phyloP scores from a whole-genome alignment of 2,888 invertebrate species.

The Syrphus vitripennis region DNA sequence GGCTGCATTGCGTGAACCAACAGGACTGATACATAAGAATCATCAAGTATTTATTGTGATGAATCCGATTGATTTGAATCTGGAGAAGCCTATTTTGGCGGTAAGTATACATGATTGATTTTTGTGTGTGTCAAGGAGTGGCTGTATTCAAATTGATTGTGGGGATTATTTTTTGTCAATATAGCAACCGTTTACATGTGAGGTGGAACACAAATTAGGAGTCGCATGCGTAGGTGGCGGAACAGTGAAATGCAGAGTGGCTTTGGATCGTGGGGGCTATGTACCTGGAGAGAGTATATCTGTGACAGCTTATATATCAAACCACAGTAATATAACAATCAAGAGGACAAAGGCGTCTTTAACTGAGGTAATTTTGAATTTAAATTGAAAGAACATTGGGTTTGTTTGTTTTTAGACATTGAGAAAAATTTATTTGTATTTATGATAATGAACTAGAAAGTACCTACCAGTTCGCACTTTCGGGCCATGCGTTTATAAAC shows the following conservation, averaged over 20 bases:
- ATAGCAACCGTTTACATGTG: conserved; percentile 94
- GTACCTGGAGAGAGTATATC: conserved; percentile 96
- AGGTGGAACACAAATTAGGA: conserved; percentile 94
- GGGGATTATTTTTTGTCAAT: conserved; percentile 73
- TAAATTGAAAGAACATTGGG: no score
- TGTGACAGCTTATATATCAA: conserved; percentile 91
- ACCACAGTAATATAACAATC: conserved; percentile 92
- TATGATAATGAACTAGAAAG: no score
- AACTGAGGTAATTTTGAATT: conserved; percentile 82
- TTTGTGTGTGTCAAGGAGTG: conserved; percentile 3
- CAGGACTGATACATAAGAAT: conserved; percentile 94
- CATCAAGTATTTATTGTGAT: conserved; percentile 98
- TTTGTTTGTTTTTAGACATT: no score
- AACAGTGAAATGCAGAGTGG: conserved; percentile 91
- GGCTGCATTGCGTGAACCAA: conserved; percentile 92
- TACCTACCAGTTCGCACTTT: no score
- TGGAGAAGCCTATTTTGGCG: conserved; percentile 92
- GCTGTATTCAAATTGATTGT: conserved; percentile 14
- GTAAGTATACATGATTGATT: conserved; percentile 83
- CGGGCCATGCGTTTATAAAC: no score
- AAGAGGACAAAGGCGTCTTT: conserved; percentile 93
- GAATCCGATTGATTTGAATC: conserved; percentile 96
- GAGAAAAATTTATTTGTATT: no score
- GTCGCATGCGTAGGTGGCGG: conserved; percentile 94
- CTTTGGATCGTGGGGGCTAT: conserved; percentile 95